Evolutionary conservation across 1,140 invertebrate species (phyloP), one percentile per base, ranked within the genome.

Genomic region (Cydia amplana): DNA sequence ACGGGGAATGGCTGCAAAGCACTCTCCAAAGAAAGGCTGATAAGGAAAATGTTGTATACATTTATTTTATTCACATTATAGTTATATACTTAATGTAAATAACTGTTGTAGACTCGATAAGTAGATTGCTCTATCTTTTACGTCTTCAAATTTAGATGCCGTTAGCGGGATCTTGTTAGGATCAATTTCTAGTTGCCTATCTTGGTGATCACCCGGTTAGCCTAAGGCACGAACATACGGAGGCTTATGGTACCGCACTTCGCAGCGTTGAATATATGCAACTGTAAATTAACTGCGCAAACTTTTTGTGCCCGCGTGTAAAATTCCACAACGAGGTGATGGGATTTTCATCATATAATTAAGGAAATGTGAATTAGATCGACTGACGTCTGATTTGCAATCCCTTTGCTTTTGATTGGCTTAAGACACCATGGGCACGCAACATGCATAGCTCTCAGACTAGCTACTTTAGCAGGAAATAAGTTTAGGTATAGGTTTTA

Each of bases 21-120:
- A 70, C 65, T 55, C 78, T 75, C 55, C 74, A 78, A 82, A 80
- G 78, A 75, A 82, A 83, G 80, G 81, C 80, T 84, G 83, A 80
- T 76, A 78, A 79, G 80, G 73, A 67, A 40, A 76, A 73, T 80
- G 79, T 79, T 79, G 79, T 74, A 78, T 77, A 81, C 77, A 81
- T 72, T 51, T 51, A 81, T 72, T 51, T 51, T 77, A 79, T 76
- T 67, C 70, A 79, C 25, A 74, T 78, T 49, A 75, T 81, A 76
- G 73, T 46, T 78, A 80, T 64, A 75, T 78, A 28, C 28, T 28
- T 4, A 74, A 81, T 86, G 81, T 84, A 84, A 82, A 85, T 82
- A 82, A 80, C 73, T 80, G 77, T 86, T 82, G 77, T 80, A 82
- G 74, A 74, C 70, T 72, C 74, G 73, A 73, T 78, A 76, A 76